Conservation (phyloP, 2,888 invertebrate species). For the Spilarctia lutea region DNA sequence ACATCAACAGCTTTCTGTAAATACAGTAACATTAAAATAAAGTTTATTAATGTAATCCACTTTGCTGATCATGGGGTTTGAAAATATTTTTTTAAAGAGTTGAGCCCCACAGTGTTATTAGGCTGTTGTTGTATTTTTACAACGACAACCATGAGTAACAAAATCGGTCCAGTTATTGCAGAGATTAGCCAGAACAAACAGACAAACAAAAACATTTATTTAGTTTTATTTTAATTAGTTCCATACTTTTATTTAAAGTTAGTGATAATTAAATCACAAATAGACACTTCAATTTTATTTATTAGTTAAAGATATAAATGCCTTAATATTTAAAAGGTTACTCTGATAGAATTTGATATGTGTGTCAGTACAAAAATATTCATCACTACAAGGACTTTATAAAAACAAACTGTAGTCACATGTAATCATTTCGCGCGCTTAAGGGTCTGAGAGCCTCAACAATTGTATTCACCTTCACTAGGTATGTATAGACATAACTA, state of each 20-base stretch:
- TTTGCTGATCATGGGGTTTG: neutral
- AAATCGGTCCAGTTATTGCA: no score
- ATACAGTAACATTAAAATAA: conserved; percentile 11
- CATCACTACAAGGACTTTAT: neutral
- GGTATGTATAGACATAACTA: neutral
- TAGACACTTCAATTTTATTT: no score
- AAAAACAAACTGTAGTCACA: neutral
- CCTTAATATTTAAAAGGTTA: neutral
- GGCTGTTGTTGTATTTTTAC: no score
- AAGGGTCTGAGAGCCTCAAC: neutral
- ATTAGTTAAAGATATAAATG: no score
- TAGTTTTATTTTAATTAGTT: no score
- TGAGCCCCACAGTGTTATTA: no score
- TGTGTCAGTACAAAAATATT: neutral
- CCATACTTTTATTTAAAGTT: no score
- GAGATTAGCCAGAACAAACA: no score
- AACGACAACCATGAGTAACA: no score
- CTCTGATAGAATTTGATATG: neutral
- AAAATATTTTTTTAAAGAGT: no score
- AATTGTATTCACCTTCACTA: neutral
- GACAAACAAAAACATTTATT: no score
- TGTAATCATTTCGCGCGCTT: conserved; percentile 1
- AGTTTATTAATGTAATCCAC: neutral
- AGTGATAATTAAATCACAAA: no score
- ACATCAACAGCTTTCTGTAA: conserved; percentile 77